A percentile compares a stretch with the other conserved stretches of the same genome.
These are phyloP conservation scores for Arothron firmamentum DNA, from an alignment of 2,113 vertebrate species.

Conservation along the genomic window DNA sequence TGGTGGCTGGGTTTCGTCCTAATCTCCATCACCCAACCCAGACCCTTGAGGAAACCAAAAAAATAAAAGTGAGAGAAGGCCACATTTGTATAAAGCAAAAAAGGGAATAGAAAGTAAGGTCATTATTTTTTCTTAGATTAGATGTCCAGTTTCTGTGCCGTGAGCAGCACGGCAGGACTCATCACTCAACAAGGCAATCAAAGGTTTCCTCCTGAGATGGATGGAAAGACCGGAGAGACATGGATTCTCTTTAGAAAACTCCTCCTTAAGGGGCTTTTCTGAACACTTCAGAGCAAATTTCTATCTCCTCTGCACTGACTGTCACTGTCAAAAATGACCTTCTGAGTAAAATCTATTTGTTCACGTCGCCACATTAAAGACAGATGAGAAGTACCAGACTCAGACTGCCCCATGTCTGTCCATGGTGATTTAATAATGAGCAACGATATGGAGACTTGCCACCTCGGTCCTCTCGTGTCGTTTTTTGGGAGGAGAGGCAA, in stretches of 20 bases:
- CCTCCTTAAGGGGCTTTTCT: slow-evolving; percentile 3
- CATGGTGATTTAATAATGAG: slow-evolving; percentile 24
- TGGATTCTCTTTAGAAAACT: slow-evolving; percentile 32
- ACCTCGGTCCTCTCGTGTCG: slow-evolving; percentile 13
- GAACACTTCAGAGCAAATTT: slow-evolving; percentile 30
- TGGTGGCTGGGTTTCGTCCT: slow-evolving; percentile 36
- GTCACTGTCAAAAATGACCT: slow-evolving; percentile 18
- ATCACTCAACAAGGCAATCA: slow-evolving; percentile 50
- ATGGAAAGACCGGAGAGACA: slow-evolving; percentile 33
- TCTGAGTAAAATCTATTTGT: slow-evolving; percentile 38
- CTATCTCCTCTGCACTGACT: slow-evolving; percentile 1
- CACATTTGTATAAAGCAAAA: not conserved
- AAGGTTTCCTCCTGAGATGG: slow-evolving; percentile 42
- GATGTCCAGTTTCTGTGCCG: slow-evolving; percentile 8
- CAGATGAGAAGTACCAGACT: slow-evolving; percentile 9
- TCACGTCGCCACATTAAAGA: slow-evolving; percentile 9
- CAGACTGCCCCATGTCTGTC: slow-evolving; percentile 1
- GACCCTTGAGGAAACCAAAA: not conserved
- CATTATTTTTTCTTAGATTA: slow-evolving; percentile 7
- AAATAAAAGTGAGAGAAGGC: not conserved
- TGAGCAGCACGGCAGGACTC: slow-evolving; percentile 36
- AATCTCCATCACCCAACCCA: slow-evolving; percentile 16
- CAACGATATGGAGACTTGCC: slow-evolving; percentile 29
- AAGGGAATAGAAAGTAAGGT: not conserved
- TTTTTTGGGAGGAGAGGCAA: slow-evolving; percentile 33